Base-by-base conservation (phyloP, 2,113 vertebrate species). In the Colossoma macropomum region DNA sequence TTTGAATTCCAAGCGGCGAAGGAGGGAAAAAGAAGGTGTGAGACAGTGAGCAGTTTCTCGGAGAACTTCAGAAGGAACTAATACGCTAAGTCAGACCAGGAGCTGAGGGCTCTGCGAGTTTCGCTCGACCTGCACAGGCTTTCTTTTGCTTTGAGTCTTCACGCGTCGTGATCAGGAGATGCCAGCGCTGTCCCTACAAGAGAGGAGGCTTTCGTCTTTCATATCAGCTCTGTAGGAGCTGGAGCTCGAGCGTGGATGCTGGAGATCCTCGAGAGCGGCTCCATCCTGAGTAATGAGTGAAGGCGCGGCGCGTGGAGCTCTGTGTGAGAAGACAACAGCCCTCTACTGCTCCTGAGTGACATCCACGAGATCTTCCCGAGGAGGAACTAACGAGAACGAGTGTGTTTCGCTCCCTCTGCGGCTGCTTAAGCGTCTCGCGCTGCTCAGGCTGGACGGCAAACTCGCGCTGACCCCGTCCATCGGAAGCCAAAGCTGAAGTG, bases 211-310 rank as follows among this genome's bases (percentile, higher is more conserved):
- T 80, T 77, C 32, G 71, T 0, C 59, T 27, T 60, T 70, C 27
- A 30, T 3, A 27, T 62, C 45, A 60, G 38, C 32, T 34, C 4
- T 21, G 41, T 23, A 77, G 34, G 60, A 56, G 25, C 65, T 45
- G 41, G 30, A 70, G 34, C 30, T 52, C 38, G 79, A 54, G 62
- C 38, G 69, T 28, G 72, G 21, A 28, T 77, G 80, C 70, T 74
- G n/a, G 30, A 50, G 45, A 71, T 56, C 1, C 78, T 27, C 79
- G 76, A 12, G 2, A 68, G 68, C 52, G 25, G 23, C 56, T 80
- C 32, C 74, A 82, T 60, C 77, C 82, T 63, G 78, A 17, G 79
- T 63, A 69, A 85, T 85, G 76, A 84, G 72, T 72, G 84, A 82
- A 79, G 80, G 71, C 65, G 21, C 52, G 41, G 25, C 78, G 41